Conservation (phyloP, 2,113 vertebrate species). For the Bubo scandiacus region DNA sequence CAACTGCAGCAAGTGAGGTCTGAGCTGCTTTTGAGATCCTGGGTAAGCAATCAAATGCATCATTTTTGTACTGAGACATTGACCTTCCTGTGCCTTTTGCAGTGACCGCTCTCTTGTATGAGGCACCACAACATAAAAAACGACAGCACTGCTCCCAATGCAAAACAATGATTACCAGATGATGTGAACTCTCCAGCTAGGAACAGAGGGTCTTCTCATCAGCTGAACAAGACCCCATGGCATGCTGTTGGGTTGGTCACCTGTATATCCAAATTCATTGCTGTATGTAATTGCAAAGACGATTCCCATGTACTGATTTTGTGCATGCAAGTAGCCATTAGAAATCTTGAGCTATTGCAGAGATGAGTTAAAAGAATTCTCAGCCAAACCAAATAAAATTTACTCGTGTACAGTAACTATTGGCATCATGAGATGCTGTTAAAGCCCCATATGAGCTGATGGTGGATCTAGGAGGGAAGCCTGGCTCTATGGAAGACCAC, state of each 20-base stretch:
- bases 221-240: neutral
- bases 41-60: neutral
- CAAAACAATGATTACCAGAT: neutral
- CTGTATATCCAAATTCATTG: neutral
- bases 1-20: neutral
- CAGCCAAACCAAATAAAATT: neutral
- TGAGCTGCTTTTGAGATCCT: neutral
- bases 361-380: neutral
- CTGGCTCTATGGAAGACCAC: neutral
- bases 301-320: rapidly evolving
- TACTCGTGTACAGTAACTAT: neutral
- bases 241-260: neutral
- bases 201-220: neutral
- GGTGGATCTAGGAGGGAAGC: neutral
- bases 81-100: neutral
- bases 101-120: neutral
- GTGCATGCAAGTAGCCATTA: neutral
- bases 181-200: neutral
- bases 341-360: neutral
- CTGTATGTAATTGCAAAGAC: neutral
- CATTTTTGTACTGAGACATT: neutral
- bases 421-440: neutral
- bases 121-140: neutral
- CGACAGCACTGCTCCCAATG: neutral
- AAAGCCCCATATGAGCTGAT: neutral